These are phyloP conservation scores for Sitodiplosis mosellana DNA, from an alignment of 1,140 invertebrate genomes.

Conservation along the genomic window DNA sequence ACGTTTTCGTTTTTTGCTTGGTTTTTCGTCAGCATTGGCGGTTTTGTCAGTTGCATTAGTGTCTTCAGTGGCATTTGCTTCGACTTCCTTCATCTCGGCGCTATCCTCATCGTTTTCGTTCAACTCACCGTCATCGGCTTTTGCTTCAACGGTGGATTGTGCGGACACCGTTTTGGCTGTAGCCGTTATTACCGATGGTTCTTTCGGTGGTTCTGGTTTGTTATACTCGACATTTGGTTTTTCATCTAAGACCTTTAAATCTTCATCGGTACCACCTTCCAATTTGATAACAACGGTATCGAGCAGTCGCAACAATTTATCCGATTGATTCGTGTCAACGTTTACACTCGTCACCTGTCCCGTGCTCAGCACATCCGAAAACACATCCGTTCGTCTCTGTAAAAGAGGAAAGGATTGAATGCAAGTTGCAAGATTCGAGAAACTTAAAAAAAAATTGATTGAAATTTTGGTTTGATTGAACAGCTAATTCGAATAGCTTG, in stretches of 20 bases:
- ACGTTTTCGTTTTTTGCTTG: conserved; percentile 25
- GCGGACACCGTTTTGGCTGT: conserved; percentile 3
- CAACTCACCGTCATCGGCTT: conserved; percentile 6
- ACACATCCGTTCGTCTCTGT: conserved; percentile 79
- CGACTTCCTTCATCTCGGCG: conserved; percentile 7
- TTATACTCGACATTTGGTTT: conserved; percentile 22
- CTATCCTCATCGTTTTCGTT: conserved; percentile 16
- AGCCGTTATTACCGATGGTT: conserved; percentile 11
- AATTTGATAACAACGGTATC: conserved; percentile 94
- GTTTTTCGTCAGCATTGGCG: conserved; percentile 17
- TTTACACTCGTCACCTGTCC: conserved; percentile 56
- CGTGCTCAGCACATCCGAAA: conserved; percentile 63
- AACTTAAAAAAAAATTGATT: too few relatives aligned
- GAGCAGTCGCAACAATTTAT: conserved; percentile 69
- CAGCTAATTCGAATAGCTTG: too few relatives aligned
- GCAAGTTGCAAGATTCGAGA: too few relatives aligned
- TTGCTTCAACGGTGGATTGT: conserved; percentile 8
- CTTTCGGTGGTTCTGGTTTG: conserved; percentile 16
- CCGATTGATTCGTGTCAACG: conserved; percentile 76
- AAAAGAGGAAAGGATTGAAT: too few relatives aligned
- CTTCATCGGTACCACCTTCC: conserved; percentile 92
- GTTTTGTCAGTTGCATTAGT: conserved; percentile 14
- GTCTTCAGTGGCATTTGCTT: conserved; percentile 9
- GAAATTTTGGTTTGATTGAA: too few relatives aligned
- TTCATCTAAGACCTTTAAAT: conserved; percentile 66